Conservation (phyloP, 2,888 invertebrate species). For the Caenorhabditis wallacei region DNA sequence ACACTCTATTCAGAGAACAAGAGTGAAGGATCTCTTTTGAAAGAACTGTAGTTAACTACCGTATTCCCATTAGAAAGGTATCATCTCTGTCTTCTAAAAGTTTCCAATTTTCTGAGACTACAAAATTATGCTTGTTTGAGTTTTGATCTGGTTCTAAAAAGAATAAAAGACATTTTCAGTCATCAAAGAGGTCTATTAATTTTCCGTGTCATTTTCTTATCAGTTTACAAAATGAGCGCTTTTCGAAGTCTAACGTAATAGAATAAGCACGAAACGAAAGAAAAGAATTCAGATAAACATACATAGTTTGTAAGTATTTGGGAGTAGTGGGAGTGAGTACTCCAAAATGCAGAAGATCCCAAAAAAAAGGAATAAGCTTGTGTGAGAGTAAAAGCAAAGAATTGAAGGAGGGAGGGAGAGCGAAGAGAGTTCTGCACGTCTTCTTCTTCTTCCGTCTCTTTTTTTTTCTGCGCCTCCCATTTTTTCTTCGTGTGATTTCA, state of each 20-base stretch:
- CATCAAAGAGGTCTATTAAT: constrained; percentile 37
- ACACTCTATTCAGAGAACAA: constrained; percentile 7
- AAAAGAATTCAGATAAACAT: constrained; percentile 17
- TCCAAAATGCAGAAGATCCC: constrained; percentile 25
- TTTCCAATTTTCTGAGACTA: no score
- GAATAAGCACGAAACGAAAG: constrained; percentile 26
- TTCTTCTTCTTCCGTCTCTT: constrained; percentile 15
- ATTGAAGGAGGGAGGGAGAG: neutral
- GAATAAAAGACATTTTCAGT: neutral
- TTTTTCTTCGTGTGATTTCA: constrained; percentile 59
- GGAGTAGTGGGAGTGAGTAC: constrained; percentile 30
- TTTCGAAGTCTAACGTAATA: neutral
- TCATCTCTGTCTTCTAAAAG: neutral
- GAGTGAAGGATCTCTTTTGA: neutral
- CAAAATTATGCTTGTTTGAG: constrained; percentile 30
- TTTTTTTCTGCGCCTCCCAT: constrained; percentile 36
- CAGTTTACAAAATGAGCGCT: constrained; percentile 4
- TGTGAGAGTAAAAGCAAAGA: constrained; percentile 6
- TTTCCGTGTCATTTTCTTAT: constrained; percentile 23
- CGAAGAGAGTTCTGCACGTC: constrained; percentile 42
- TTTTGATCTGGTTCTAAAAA: constrained; percentile 28
- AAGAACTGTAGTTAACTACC: neutral
- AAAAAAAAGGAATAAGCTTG: constrained; percentile 28
- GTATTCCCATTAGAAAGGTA: no score
- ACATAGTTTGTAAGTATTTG: neutral